Conservation (phyloP, 1,140 invertebrate species). For the Drosophila obscura region DNA sequence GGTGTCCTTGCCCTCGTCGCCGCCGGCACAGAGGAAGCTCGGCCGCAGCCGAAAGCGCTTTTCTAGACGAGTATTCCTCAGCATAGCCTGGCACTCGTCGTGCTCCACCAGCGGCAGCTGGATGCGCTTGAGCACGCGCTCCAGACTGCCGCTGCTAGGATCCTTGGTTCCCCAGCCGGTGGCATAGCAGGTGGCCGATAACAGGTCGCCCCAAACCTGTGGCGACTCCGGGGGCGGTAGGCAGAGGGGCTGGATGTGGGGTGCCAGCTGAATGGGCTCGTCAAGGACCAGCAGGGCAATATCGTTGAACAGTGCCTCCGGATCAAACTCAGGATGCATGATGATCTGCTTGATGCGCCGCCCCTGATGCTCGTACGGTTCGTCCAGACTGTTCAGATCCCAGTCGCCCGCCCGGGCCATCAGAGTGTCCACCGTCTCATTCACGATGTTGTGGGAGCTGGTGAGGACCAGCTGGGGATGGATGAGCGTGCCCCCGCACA, state of each 20-base stretch:
- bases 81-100: slow-evolving; percentile 85
- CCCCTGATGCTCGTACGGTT: slow-evolving; percentile 87
- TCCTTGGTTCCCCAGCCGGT: slow-evolving; percentile 88
- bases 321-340: slow-evolving; percentile 85
- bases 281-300: slow-evolving; percentile 89
- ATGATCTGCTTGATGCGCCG: slow-evolving; percentile 86
- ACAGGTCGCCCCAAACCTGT: slow-evolving; percentile 35
- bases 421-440: slow-evolving; percentile 61
- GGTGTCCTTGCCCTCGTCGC: slow-evolving; percentile 87
- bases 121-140: slow-evolving; percentile 85
- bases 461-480: slow-evolving; percentile 87
- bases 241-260: slow-evolving; percentile 90
- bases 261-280: slow-evolving; percentile 86
- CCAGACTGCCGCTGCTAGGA: slow-evolving; percentile 86
- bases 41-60: slow-evolving; percentile 86
- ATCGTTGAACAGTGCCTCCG: slow-evolving; percentile 86
- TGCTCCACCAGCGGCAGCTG: slow-evolving; percentile 86
- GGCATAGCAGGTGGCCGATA: slow-evolving; percentile 84
- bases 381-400: slow-evolving; percentile 86
- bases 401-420: slow-evolving; percentile 89
- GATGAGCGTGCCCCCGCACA: slow-evolving; percentile 89
- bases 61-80: slow-evolving; percentile 87
- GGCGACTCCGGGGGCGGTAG: slow-evolving; percentile 85
- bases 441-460: slow-evolving; percentile 86
- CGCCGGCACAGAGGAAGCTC: slow-evolving; percentile 87